Percentiles rank a stretch among this genome's conserved stretches.
phyloP scores from a whole-genome alignment of 2,888 invertebrate species.

The Leptopilina myrica region DNA sequence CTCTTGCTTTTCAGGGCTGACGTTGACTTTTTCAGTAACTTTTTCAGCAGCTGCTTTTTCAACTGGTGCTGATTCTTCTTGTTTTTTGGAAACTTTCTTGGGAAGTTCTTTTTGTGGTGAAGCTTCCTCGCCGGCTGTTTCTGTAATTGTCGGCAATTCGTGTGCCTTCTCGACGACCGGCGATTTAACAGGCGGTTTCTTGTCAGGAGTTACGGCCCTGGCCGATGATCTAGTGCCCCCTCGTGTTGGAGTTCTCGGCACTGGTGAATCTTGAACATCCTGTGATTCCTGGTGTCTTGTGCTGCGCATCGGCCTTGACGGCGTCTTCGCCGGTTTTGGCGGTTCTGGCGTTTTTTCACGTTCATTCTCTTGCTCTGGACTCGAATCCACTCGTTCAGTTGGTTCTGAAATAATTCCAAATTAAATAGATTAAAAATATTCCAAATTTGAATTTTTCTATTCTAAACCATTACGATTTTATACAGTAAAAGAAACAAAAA shows the following conservation, averaged over 20 bases:
- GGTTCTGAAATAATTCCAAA: conserved; percentile 32
- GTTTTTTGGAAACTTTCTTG: conserved; percentile 40
- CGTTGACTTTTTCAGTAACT: conserved; percentile 30
- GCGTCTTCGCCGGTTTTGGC: conserved; percentile 55
- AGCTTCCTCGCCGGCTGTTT: conserved; percentile 40
- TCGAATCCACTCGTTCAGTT: conserved; percentile 42
- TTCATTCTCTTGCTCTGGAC: conserved; percentile 54
- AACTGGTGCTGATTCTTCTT: conserved; percentile 14
- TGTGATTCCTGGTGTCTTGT: conserved; percentile 25
- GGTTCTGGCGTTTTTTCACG: conserved; percentile 64
- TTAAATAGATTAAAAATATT: background rate
- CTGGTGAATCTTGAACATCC: conserved; percentile 42
- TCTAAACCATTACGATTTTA: no score
- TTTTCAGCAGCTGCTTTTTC: conserved; percentile 12
- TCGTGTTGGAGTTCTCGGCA: conserved; percentile 57
- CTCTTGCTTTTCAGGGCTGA: conserved; percentile 42
- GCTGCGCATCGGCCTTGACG: conserved; percentile 57
- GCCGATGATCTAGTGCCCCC: conserved; percentile 52
- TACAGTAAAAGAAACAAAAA: background rate
- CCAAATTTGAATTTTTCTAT: no score
- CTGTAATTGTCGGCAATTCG: conserved; percentile 30
- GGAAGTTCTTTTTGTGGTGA: conserved; percentile 10
- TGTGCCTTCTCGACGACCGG: conserved; percentile 49
- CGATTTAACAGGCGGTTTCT: conserved; percentile 56
- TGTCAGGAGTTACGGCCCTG: conserved; percentile 48